A percentile compares a stretch with the other conserved stretches of the same genome.
Conservation (phyloP, 2,888 invertebrate genomes). For the Cryptophagus acutangulus region DNA sequence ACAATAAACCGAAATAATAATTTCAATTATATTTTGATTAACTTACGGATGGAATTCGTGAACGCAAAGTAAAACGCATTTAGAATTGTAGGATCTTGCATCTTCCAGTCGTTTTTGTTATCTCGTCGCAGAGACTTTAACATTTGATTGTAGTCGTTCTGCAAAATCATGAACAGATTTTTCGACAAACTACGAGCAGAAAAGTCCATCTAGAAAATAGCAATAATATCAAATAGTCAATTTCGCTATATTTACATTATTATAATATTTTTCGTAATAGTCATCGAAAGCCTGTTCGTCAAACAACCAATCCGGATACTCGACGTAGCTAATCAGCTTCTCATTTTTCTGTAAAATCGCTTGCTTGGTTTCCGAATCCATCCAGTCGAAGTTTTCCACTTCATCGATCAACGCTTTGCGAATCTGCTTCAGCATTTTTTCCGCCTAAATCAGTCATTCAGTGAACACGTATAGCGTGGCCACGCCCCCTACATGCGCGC, state of each 20-base stretch:
- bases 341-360: conserved; percentile 70
- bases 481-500: too few relatives aligned
- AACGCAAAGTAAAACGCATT: conserved; percentile 78
- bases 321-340: conserved; percentile 70
- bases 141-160: too few relatives aligned
- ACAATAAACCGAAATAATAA: too few relatives aligned
- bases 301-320: conserved; percentile 73
- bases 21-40: neutral
- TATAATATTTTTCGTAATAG: conserved; percentile 65
- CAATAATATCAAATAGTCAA: neutral
- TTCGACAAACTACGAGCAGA: conserved; percentile 58
- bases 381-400: conserved; percentile 65
- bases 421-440: conserved; percentile 69
- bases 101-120: too few relatives aligned
- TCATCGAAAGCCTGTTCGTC: conserved; percentile 60
- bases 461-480: too few relatives aligned
- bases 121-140: too few relatives aligned
- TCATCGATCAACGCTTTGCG: conserved; percentile 64
- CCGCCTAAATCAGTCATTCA: too few relatives aligned
- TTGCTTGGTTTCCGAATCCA: conserved; percentile 68
- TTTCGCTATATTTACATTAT: too few relatives aligned
- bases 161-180: too few relatives aligned
- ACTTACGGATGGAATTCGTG: conserved; percentile 75
- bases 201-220: conserved; percentile 52
- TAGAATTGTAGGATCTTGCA: conserved; percentile 74